Conservation (phyloP, 2,888 invertebrate species). For the Diloba caeruleocephala region DNA sequence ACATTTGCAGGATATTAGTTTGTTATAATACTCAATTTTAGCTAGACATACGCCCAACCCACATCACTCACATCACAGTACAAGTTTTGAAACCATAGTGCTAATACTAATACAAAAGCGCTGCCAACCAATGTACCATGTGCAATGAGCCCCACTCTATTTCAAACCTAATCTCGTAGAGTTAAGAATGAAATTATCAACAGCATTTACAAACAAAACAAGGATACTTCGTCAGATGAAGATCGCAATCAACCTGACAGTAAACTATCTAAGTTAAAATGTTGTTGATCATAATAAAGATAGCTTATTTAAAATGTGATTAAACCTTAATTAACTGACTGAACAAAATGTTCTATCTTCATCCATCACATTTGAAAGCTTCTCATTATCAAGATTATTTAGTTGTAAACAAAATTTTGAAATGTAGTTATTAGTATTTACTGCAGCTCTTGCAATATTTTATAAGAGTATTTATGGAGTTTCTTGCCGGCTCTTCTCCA, state of each 20-base stretch:
- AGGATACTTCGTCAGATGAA: conserved; percentile 12
- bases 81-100: conserved; percentile 3
- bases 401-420: no score
- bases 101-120: conserved; percentile 8
- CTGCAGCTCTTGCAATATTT: no score
- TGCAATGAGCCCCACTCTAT: neutral
- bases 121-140: conserved; percentile 28
- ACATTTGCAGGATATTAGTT: no score
- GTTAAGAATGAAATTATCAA: conserved; percentile 3
- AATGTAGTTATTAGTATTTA: no score
- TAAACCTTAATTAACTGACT: conserved; percentile 25
- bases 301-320: conserved; percentile 22
- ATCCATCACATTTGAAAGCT: conserved; percentile 30
- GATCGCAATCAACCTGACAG: conserved; percentile 43
- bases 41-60: neutral
- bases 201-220: conserved; percentile 13
- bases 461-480: no score
- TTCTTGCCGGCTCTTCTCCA: no score
- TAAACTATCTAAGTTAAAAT: conserved; percentile 29
- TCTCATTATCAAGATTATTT: no score
- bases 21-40: no score
- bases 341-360: conserved; percentile 17
- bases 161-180: conserved; percentile 4
- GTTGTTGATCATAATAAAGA: conserved; percentile 13
- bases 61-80: neutral